Percentiles rank a stretch among this genome's conserved stretches.
phyloP scores from a whole-genome alignment of 2,113 vertebrate species.

The Corythoichthys haematopterus region DNA sequence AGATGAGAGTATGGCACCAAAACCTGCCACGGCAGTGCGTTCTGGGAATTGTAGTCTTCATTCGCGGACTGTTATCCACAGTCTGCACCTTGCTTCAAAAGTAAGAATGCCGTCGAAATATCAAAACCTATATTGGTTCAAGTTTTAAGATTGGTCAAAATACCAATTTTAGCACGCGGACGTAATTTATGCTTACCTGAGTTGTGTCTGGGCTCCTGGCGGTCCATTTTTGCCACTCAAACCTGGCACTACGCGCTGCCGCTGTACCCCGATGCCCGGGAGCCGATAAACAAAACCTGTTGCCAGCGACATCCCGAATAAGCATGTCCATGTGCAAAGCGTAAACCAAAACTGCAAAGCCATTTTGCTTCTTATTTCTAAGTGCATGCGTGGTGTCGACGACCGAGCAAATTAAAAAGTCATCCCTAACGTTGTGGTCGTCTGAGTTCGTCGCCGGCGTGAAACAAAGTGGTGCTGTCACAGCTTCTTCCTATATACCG shows the following conservation, averaged over 20 bases:
- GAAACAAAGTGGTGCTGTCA: constrained; percentile 28
- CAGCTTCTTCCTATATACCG: constrained; percentile 38
- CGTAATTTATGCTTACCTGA: constrained; percentile 54
- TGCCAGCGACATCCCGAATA: constrained; percentile 39
- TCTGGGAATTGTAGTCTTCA: not conserved
- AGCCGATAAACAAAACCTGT: constrained; percentile 71
- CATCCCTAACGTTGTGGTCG: not conserved
- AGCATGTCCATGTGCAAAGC: constrained; percentile 58
- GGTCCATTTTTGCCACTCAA: constrained; percentile 54
- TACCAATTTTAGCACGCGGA: too few species aligned
- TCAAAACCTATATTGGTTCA: not conserved
- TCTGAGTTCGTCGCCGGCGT: constrained; percentile 16
- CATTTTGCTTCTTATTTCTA: constrained; percentile 24
- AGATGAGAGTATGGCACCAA: not conserved
- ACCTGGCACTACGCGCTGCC: constrained; percentile 60
- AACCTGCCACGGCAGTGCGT: not conserved
- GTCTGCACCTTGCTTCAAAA: not conserved
- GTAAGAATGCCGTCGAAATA: not conserved
- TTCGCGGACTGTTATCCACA: too few species aligned
- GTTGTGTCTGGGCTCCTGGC: constrained; percentile 50
- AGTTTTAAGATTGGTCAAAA: not conserved
- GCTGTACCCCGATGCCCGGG: constrained; percentile 58
- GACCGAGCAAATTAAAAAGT: not conserved
- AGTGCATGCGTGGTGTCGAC: constrained; percentile 17
- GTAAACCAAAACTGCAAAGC: constrained; percentile 34